Percentiles rank a stretch among this genome's conserved stretches.
Evolutionary conservation across 2,797 vertebrate species (phyloP).

Genomic region (Leptodactylus fallax): DNA sequence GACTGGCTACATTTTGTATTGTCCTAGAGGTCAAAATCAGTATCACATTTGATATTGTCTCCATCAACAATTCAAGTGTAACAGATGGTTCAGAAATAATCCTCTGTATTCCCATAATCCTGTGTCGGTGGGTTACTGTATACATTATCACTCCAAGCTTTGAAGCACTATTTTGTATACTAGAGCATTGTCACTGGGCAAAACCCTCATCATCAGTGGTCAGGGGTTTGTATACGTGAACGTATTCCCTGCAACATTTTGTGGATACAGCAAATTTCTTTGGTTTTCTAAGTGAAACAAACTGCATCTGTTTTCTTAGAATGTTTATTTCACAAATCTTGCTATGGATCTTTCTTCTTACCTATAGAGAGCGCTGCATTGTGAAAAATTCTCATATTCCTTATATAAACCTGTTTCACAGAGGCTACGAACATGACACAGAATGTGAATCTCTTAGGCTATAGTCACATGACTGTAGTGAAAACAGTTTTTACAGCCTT

Average conservation of each 20-base stretch:
- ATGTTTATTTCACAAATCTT: too few species aligned
- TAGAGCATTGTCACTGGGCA: not conserved
- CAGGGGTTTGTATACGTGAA: not conserved
- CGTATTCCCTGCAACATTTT: not conserved
- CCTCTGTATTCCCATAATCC: conserved; percentile 47
- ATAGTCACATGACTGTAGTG: too few species aligned
- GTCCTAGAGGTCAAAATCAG: not conserved
- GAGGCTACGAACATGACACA: too few species aligned
- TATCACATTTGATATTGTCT: not conserved
- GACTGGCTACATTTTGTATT: not conserved
- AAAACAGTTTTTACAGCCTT: too few species aligned
- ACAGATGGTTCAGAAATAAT: conserved; percentile 55
- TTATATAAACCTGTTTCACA: too few species aligned
- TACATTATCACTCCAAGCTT: not conserved
- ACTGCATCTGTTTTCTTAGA: not conserved
- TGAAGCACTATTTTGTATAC: not conserved
- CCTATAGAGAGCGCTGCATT: too few species aligned
- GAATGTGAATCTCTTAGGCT: too few species aligned
- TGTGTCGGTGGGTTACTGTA: conserved; percentile 1
- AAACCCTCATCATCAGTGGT: not conserved
- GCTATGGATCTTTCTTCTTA: too few species aligned
- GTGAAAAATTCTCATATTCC: too few species aligned
- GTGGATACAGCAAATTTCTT: not conserved
- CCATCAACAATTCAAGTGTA: conserved; percentile 1
- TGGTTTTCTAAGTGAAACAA: not conserved